Base-by-base conservation (phyloP, 2,797 vertebrate genomes). In the Gila robusta region DNA sequence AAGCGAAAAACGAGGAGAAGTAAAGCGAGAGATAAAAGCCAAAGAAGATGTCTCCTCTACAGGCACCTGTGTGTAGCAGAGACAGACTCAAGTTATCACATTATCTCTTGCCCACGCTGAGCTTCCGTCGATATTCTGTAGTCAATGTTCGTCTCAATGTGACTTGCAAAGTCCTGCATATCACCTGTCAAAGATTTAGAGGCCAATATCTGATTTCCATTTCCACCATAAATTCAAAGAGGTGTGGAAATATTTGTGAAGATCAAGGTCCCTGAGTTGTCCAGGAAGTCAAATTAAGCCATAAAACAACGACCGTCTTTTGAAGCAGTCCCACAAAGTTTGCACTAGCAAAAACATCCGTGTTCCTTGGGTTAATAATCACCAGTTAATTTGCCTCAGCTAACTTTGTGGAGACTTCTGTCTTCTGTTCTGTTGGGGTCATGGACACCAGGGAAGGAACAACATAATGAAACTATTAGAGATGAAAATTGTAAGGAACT, bases 91-190 rank as follows among this genome's bases (percentile, higher is more conserved):
- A 87, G 90, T 66, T 32, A 66, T 66, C 14, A 85, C 62, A 19
- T 87, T 90, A 82, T 89, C 89, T 87, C 77, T 16, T 80, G 88
- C 26, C 62, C 26, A 72, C 56, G 64, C 71, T 64, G 47, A 35
- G 10, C 54, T 54, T 49, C 28, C 44, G 81, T 93, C 91, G 5
- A 93, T 93, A 88, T 89, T 81, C 84, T 90, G 89, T 88, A 86
- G 92, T 92, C 89, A 88, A 44, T 32, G 28, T 87, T 90, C 87
- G 79, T 39, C 90, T 83, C 70, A 59, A n/a, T 78, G 26, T 17
- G 37, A 82, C 86, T 83, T 67, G 9, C n/a, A 17, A 84, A 90
- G 90, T 87, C 89, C 91, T 91, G n/a, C 49, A 71, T 9, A n/a
- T 39, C 66, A 12, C 9, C 37, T 72, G 69, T 59, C 35, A 78